Conservation (phyloP, 1,140 invertebrate genomes). For the Drosophila lowei region DNA sequence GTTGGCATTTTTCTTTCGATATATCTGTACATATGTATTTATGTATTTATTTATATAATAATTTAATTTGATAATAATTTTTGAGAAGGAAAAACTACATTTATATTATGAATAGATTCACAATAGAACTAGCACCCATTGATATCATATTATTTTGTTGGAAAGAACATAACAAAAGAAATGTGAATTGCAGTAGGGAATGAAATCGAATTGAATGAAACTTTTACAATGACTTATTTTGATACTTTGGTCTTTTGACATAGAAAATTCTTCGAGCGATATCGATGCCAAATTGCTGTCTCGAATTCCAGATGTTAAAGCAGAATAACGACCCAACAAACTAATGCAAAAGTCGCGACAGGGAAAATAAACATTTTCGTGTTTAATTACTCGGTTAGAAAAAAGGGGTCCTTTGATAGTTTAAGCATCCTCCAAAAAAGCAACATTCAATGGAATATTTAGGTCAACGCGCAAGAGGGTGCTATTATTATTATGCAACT, state of each 20-base stretch:
- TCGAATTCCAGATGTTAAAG: too few relatives aligned
- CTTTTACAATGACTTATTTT: neutral
- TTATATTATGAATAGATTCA: neutral
- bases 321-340: too few relatives aligned
- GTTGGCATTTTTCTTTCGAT: too few relatives aligned
- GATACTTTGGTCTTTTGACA: neutral
- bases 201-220: conserved; percentile 16
- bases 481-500: conserved; percentile 36
- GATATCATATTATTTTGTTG: too few relatives aligned
- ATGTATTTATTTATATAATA: too few relatives aligned
- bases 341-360: too few relatives aligned
- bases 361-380: too few relatives aligned
- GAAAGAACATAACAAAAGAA: conserved; percentile 1
- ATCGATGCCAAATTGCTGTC: too few relatives aligned
- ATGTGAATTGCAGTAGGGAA: conserved; percentile 10
- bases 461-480: conserved; percentile 18
- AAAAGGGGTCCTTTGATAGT: conserved; percentile 4
- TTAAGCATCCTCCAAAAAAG: conserved; percentile 7
- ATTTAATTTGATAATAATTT: too few relatives aligned
- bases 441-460: conserved; percentile 1
- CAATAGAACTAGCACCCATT: conserved; percentile 4
- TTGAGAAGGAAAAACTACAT: neutral
- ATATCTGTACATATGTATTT: too few relatives aligned
- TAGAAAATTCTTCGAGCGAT: neutral
- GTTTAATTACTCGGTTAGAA: neutral